These are phyloP conservation scores for Neodontobutis hainanensis DNA, from an alignment of 2,113 vertebrate species.

Conservation along the genomic window DNA sequence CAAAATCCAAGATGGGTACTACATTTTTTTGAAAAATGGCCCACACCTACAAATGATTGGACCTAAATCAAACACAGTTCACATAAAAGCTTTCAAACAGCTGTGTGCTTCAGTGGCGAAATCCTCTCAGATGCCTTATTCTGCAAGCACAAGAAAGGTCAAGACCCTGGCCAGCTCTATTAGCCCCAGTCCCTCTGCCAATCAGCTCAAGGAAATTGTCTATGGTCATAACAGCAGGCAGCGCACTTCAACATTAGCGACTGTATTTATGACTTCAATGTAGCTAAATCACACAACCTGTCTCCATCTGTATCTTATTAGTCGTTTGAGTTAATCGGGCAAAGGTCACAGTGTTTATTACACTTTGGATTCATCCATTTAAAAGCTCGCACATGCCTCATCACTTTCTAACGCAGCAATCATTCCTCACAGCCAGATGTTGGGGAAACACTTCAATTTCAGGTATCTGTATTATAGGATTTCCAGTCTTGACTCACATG, in stretches of 20 bases:
- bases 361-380: background rate
- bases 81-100: constrained; percentile 19
- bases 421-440: background rate
- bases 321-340: constrained; percentile 41
- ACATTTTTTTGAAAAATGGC: background rate
- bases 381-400: background rate
- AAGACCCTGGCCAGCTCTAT: constrained; percentile 60
- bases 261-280: constrained; percentile 27
- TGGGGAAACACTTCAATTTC: background rate
- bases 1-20: too few species aligned
- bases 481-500: background rate
- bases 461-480: background rate
- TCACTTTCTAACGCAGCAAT: background rate
- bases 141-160: constrained; percentile 45
- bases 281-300: constrained; percentile 22
- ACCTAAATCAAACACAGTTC: constrained; percentile 10
- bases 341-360: constrained; percentile 44
- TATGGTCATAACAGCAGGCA: constrained; percentile 1
- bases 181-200: constrained; percentile 26
- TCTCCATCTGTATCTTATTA: constrained; percentile 52
- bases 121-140: constrained; percentile 24
- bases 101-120: constrained; percentile 15
- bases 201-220: constrained; percentile 43
- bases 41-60: constrained; percentile 4
- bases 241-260: constrained; percentile 38